A percentile compares a stretch with the other conserved stretches of the same genome.
These are phyloP conservation scores for Synergus umbraculus DNA, from an alignment of 2,888 invertebrate genomes.

Conservation along the genomic window DNA sequence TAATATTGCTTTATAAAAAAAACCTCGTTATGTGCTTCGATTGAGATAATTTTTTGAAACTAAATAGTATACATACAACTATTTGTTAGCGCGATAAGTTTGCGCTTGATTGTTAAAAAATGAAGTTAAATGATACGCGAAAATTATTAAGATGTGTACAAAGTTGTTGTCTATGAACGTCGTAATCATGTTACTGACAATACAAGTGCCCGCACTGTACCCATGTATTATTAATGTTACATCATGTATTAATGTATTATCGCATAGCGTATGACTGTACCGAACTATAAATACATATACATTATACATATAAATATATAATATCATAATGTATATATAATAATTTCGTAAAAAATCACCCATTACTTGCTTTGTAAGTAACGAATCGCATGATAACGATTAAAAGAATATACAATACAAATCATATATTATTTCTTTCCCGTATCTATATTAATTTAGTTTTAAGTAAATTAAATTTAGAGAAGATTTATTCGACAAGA, in stretches of 20 bases:
- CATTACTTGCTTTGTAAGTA: conserved; percentile 75
- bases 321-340: conserved; percentile 50
- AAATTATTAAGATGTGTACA: conserved; percentile 2
- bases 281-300: conserved; percentile 48
- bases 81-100: not conserved
- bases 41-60: not conserved
- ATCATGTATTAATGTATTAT: conserved; percentile 68
- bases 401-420: conserved; percentile 59
- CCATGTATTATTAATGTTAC: conserved; percentile 75
- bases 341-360: conserved; percentile 61
- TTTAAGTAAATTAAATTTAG: too few relatives aligned
- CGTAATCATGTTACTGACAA: conserved; percentile 60
- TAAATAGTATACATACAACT: not conserved
- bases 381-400: conserved; percentile 74
- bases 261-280: conserved; percentile 63
- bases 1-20: not conserved
- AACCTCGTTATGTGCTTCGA: not conserved
- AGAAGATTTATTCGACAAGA: too few relatives aligned
- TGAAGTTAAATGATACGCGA: not conserved
- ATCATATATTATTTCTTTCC: not conserved
- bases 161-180: conserved; percentile 48
- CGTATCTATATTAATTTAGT: not conserved
- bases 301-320: conserved; percentile 12
- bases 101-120: not conserved
- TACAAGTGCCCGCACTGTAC: conserved; percentile 62